Evolutionary conservation across 2,888 invertebrate species (phyloP), one percentile per base, ranked within the genome.

Genomic region (Tetropium fuscum): DNA sequence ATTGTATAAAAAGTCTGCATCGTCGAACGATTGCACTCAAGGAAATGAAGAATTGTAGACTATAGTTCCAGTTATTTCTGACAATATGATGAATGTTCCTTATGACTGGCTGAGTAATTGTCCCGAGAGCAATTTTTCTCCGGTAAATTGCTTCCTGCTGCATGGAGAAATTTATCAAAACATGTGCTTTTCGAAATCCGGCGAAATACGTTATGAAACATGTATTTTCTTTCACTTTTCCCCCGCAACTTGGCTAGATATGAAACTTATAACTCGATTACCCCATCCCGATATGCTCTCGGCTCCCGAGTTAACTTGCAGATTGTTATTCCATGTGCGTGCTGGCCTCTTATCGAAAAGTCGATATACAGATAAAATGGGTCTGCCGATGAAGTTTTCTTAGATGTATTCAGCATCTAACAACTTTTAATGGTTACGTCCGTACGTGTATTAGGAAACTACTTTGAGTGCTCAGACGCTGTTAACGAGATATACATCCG

Each of bases 281-380:
- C 44, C 44, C n/a, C 44, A n/a, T 22, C 15, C 4, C 15, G 27
- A 25, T 44, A 44, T 27, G 44, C 44, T 16, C 27, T 44, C 27
- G n/a, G 15, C 27, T 27, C 25, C n/a, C 11, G 20, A 32, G 34
- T 48, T 34, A 27, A 45, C 45, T 16, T 20, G 38, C 47, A 60
- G 58, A 63, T 70, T 69, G 62, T 57, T 67, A 70, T 69, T 69
- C 68, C 13, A 53, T 34, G 41, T 56, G 56, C 54, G 66, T 68
- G 64, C 61, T 63, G 63, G 47, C 66, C 60, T 51, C 57, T 60
- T 62, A 67, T 66, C 60, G 58, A 64, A 59, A 69, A 67, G 61
- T 64, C 64, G 65, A 68, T 67, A 63, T 63, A 64, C 66, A 67
- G 62, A 70, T 68, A 70, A 66, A 66, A 66, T 58, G 64, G 22